These are phyloP conservation scores for Pseudachorutes palmiensis DNA, from an alignment of 1,140 invertebrate species.

Conservation along the genomic window DNA sequence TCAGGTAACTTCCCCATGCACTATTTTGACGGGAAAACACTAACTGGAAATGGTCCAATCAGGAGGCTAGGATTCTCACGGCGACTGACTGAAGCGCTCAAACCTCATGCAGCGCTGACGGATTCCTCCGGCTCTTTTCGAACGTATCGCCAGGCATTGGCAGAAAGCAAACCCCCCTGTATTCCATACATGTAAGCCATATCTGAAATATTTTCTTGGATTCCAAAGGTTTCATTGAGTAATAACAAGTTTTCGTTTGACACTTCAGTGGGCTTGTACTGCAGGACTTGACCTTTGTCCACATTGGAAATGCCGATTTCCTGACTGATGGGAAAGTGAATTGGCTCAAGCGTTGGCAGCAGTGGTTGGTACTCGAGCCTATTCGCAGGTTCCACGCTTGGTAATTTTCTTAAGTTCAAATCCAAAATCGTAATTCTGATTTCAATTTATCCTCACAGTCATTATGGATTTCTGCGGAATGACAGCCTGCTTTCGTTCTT, in stretches of 20 bases:
- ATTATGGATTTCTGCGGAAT: conserved; percentile 81
- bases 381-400: conserved; percentile 94
- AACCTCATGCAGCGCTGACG: conserved; percentile 89
- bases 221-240: too few species aligned
- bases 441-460: conserved; percentile 48
- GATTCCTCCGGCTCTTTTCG: conserved; percentile 93
- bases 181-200: conserved; percentile 97
- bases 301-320: conserved; percentile 89
- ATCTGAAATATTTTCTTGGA: background rate
- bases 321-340: conserved; percentile 83
- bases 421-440: background rate
- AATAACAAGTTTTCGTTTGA: background rate
- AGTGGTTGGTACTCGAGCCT: conserved; percentile 94
- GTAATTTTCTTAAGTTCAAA: conserved; percentile 41
- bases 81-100: conserved; percentile 80
- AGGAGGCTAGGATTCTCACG: conserved; percentile 90
- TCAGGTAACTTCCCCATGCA: too few species aligned
- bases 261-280: conserved; percentile 81
- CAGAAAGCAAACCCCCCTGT: conserved; percentile 90
- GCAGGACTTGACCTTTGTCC: conserved; percentile 97
- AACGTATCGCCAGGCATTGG: conserved; percentile 84
- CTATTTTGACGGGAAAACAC: too few species aligned
- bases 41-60: too few species aligned
- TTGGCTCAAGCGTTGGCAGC: conserved; percentile 96
- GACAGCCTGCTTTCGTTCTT: conserved; percentile 90